These are phyloP conservation scores for Drosophila sordidula DNA, from an alignment of 2,888 invertebrate species.

Conservation along the genomic window DNA sequence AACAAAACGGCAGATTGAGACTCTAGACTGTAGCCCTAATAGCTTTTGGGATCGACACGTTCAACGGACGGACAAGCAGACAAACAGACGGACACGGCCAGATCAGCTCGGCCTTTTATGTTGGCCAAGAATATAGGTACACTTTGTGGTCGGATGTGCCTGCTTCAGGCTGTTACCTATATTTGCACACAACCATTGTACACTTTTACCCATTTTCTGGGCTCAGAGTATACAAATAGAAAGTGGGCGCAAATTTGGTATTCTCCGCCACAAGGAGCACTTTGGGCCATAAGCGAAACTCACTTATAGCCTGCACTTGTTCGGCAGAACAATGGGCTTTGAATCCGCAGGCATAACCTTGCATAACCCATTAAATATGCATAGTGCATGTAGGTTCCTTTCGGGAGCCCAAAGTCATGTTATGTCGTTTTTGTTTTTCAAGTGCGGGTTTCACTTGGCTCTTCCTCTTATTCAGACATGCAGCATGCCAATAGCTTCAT, in stretches of 20 bases:
- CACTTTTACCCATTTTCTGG: too few relatives aligned
- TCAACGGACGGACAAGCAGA: too few relatives aligned
- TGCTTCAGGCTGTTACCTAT: too few relatives aligned
- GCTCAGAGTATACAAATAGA: not conserved
- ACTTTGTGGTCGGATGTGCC: too few relatives aligned
- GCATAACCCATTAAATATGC: slow-evolving; percentile 42
- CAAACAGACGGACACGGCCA: too few relatives aligned
- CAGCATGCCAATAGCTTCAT: slow-evolving; percentile 66
- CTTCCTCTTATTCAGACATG: slow-evolving; percentile 26
- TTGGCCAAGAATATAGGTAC: too few relatives aligned
- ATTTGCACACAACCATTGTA: too few relatives aligned
- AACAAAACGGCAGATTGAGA: too few relatives aligned
- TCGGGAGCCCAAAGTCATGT: slow-evolving; percentile 9
- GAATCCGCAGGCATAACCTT: slow-evolving; percentile 1
- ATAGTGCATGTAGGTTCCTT: slow-evolving; percentile 27
- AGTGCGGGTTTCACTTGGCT: not conserved
- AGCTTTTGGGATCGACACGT: too few relatives aligned
- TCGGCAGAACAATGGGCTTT: slow-evolving; percentile 1
- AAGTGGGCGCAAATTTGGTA: not conserved
- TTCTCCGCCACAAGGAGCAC: not conserved
- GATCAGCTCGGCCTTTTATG: too few relatives aligned
- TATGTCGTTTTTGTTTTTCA: slow-evolving; percentile 30
- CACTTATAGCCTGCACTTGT: not conserved
- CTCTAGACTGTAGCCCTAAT: too few relatives aligned
- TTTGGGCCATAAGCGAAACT: slow-evolving; percentile 1